Percentiles rank a stretch among this genome's conserved stretches.
Conservation (phyloP, 2,888 invertebrate species). For the Himalopsyche anomala region DNA sequence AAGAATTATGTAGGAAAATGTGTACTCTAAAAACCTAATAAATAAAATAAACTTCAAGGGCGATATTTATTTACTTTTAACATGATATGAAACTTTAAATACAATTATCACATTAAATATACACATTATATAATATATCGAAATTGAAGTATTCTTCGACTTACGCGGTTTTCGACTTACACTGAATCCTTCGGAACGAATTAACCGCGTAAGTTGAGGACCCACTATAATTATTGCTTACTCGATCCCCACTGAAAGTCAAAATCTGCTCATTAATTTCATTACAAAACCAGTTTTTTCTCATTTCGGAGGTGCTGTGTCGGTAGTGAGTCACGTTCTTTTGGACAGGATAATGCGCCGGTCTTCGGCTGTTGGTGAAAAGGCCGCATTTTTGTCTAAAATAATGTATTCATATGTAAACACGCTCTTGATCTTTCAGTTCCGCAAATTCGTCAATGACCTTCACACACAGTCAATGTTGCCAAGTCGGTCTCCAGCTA, state of each 20-base stretch:
- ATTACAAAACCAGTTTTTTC: constrained; percentile 24
- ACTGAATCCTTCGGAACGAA: no score
- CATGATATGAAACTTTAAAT: no score
- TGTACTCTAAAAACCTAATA: no score
- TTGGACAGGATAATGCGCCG: constrained; percentile 5
- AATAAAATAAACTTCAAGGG: no score
- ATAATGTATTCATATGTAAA: constrained; percentile 57
- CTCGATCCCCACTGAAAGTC: constrained; percentile 26
- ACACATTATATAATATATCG: no score
- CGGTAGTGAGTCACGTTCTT: constrained; percentile 24
- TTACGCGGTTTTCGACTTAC: no score
- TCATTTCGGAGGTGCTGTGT: constrained; percentile 22
- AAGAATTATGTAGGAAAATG: no score
- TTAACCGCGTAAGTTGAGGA: no score
- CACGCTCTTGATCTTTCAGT: constrained; percentile 19
- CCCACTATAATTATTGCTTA: no score
- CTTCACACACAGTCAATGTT: constrained; percentile 32
- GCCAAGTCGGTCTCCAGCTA: constrained; percentile 43
- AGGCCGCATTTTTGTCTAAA: constrained; percentile 39
- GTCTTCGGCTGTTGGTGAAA: constrained; percentile 11
- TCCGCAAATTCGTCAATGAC: constrained; percentile 44
- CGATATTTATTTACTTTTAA: no score
- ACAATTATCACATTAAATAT: no score
- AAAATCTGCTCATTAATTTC: neutral
- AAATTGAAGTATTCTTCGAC: no score